Evolutionary conservation across 2,888 invertebrate species (phyloP), one percentile per base, ranked within the genome.

Genomic region (Volucella zonaria): DNA sequence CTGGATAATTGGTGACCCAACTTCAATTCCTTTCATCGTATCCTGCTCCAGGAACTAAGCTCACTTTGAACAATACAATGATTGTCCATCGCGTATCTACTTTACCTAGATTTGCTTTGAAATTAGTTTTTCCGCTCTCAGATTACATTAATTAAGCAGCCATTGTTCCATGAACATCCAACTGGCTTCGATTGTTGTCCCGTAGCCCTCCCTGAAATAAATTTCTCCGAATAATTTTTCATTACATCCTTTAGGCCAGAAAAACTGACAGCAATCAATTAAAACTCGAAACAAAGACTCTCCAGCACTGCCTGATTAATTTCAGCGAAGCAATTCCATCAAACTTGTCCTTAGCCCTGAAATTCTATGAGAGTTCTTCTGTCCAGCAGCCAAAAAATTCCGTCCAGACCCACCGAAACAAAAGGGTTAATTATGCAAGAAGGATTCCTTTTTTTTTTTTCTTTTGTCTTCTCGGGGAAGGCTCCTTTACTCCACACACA

Each of bases 381-480:
- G 3, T 15, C 12, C 8, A 2, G 18, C 47, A 12, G 18, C 38
- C 18, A 9, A 12, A 15, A 8, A 18, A 6, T 45, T n/a, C 9
- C n/a, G 14, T 54, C 23, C 18, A 49, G 49, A 62, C 62, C 49
- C 42, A 81, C 23, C 31, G 31, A 6, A 54, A 75, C 75, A 81
- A 81, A 75, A 75, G 80, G 68, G 75, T 81, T 81, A 81, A 81
- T 75, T 81, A 81, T 81, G 75, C 80, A 70, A 58, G 75, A 14
- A 61, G 64, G 49, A 40, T 23, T 56, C 58, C 9, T 47, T 59
- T 64, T 9, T 45, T 54, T 47, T 59, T 64, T 9, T 45, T 18
- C 23, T 8, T 38, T 4, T 8, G 42, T 6, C 6, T 31, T 31
- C 1, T 31, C 31, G 6, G 4, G 6, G 6, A 31, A 31, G 11